Percentiles rank a stretch among this genome's conserved stretches.
Evolutionary conservation across 2,113 vertebrate genomes (phyloP).

Genomic region (Oenanthe melanoleuca): DNA sequence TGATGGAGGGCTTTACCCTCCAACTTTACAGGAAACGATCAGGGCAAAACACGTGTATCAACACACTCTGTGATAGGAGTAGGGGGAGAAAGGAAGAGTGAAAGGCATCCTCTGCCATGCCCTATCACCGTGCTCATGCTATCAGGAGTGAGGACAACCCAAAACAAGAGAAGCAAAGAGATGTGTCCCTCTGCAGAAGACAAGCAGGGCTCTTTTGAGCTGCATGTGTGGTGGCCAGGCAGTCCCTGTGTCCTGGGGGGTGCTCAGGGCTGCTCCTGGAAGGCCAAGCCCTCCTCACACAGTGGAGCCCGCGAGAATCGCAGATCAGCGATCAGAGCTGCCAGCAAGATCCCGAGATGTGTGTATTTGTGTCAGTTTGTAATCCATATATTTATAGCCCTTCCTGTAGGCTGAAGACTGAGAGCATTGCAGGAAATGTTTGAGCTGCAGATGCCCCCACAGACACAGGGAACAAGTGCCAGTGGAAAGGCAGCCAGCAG

Average conservation of each 20-base stretch:
- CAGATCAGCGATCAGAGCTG: background rate
- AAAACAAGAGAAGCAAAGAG: background rate
- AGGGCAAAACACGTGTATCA: background rate
- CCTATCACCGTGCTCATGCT: rapidly evolving
- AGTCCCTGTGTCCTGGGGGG: background rate
- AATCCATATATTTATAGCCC: background rate
- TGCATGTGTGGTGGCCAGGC: rapidly evolving
- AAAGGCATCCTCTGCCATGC: background rate
- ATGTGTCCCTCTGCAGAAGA: background rate
- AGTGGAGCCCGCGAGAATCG: rapidly evolving
- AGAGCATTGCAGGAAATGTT: background rate
- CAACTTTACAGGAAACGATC: background rate
- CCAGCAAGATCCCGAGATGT: rapidly evolving
- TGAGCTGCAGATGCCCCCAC: rapidly evolving
- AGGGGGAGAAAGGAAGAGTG: background rate
- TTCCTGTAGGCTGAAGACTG: background rate
- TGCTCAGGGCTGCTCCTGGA: rapidly evolving
- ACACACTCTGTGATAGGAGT: background rate
- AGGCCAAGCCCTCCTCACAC: background rate
- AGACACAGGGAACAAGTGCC: rapidly evolving
- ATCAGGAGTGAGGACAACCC: background rate
- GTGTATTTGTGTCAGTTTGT: background rate
- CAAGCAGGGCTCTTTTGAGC: background rate
- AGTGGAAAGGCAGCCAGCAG: background rate
- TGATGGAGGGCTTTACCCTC: constrained; percentile 27